Evolutionary conservation across 2,113 vertebrate species (phyloP).

Genomic region (Brachyistius frenatus): DNA sequence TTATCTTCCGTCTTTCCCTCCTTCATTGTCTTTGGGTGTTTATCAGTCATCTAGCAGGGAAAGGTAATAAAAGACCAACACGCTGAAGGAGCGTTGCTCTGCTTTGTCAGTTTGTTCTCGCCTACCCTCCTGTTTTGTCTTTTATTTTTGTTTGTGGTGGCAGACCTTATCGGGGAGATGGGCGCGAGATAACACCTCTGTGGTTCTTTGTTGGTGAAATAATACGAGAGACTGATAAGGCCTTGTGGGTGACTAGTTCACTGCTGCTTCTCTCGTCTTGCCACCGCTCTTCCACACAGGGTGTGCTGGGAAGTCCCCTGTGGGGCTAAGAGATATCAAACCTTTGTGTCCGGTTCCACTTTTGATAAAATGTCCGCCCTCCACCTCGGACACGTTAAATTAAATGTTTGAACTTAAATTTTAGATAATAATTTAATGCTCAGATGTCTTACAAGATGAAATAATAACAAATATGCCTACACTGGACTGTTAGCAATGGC

Average conservation of each 20-base stretch:
- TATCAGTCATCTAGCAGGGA: constrained; percentile 80
- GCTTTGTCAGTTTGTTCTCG: constrained; percentile 70
- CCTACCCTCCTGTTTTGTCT: constrained; percentile 67
- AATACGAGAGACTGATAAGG: constrained; percentile 71
- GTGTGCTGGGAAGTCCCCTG: constrained; percentile 50
- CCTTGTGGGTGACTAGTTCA: constrained; percentile 64
- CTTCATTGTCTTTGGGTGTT: constrained; percentile 73
- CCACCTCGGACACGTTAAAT: constrained; percentile 1
- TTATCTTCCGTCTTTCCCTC: constrained; percentile 62
- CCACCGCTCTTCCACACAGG: constrained; percentile 29
- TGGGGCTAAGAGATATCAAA: constrained; percentile 55
- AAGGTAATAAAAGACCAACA: constrained; percentile 76
- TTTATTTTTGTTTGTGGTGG: constrained; percentile 76
- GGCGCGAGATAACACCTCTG: constrained; percentile 70
- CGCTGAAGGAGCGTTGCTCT: constrained; percentile 49
- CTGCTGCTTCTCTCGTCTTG: constrained; percentile 45
- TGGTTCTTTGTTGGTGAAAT: constrained; percentile 75
- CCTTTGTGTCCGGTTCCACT: constrained; percentile 48
- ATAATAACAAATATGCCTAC: background rate
- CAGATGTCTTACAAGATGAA: no score
- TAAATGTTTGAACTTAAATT: background rate
- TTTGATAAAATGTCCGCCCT: constrained; percentile 58
- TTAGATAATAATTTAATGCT: background rate
- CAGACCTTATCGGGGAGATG: constrained; percentile 74
- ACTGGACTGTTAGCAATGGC: background rate